Evolutionary conservation across 2,113 vertebrate genomes (phyloP), one percentile per base, ranked within the genome.

Genomic region (Ochotona curzoniae): DNA sequence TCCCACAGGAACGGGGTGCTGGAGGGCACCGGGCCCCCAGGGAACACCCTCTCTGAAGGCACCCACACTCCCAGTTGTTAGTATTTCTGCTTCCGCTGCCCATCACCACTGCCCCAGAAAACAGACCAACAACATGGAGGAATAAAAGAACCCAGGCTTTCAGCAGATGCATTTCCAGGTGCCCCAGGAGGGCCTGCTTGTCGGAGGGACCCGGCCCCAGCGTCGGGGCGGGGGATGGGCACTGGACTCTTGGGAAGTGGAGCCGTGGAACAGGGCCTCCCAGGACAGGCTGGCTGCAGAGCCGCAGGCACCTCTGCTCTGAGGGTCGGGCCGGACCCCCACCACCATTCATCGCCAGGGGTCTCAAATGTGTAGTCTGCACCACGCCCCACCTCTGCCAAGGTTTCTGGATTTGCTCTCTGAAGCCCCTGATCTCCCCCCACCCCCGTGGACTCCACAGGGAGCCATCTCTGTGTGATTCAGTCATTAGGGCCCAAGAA

Each of bases 401-500:
- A 21, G 3, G 32, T 79, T 80, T 82, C 82, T 44, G n/a, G 91
- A 88, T 87, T 66, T 54, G 73, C 80, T 66, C 38, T 44, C 38
- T 44, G 38, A 44, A 44, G 38, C 38, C 38, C 38, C 38, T n/a
- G 92, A 66, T 85, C 70, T 93, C 57, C 4, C n/a, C 63, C 54
- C 86, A 80, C 87, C 93, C 80, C 95, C 93, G 87, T 87, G 76
- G 94, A 90, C 63, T 54, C 91, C 92, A 78, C 23, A 49, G 67
- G 84, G 91, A 87, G 79, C 57, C 13, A 61, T 91, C 93, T 87
- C 81, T 87, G 49, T 82, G 95, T 96, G 87, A 95, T 97, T 96
- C 95, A 96, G 95, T 96, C 84, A 96, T 97, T 66, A 96, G 83
- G 87, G 54, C 60, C 78, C 92, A 94, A 94, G 89, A 94, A 95